Base-by-base conservation (phyloP, 2,797 vertebrate genomes). In the Malurus splendens region DNA sequence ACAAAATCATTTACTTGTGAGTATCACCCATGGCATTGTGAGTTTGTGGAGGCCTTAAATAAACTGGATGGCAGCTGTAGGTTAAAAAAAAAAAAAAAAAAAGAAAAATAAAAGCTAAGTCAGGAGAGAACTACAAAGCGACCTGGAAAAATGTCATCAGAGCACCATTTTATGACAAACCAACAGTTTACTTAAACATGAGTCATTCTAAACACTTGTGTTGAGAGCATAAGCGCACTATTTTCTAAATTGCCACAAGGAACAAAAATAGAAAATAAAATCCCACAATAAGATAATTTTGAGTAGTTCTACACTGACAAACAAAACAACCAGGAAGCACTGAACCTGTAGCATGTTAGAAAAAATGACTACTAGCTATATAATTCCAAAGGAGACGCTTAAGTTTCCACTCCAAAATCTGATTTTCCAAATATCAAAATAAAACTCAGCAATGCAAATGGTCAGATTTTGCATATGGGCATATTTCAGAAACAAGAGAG, bases 141-240 rank as follows among this genome's bases (percentile, higher is more conserved):
- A 44, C 18, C 22, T 32, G 22, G 20, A 38, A 82, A 90, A 87
- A 73, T 6, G 13, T 44, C 15, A 24, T 14, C 14, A 30, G 14
- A 32, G 12, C 12, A 68, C 2, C 3, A n/a, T 12, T 84, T 71
- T 48, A 60, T 16, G 30, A 48, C 57, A 75, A 50, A 74, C 4
- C 38, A 52, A 23, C 16, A 60, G n/a, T 71, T 62, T 60, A 56
- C 25, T n/a, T 5, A n/a, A 55, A 60, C 3, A 7, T 8, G 24
- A 7, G 3, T 44, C 12, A 38, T 51, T 52, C 9, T 55, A 62
- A 67, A 47, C 14, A 38, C 10, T 1, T 14, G 38, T 0, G 1
- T 20, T 0, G 0, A 66, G 15, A 77, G 22, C 4, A 27, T 12
- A 67, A 47, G 23, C 19, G 51, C n/a, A 39, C 8, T 44, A 6